These are phyloP conservation scores for Macroteleia sp. DNA, from an alignment of 2,888 invertebrate genomes.

Conservation along the genomic window DNA sequence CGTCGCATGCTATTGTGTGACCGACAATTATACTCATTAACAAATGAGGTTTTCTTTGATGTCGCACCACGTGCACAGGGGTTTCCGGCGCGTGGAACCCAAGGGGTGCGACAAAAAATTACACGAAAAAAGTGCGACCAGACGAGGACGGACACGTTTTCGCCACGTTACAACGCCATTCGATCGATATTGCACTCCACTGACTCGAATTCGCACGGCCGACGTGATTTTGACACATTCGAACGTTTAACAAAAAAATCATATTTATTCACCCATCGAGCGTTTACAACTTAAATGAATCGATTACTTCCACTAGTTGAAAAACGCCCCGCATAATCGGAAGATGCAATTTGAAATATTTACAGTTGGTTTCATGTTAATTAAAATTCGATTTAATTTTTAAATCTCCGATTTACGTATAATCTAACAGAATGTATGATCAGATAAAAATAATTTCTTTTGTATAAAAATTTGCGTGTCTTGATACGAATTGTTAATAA, in stretches of 20 bases:
- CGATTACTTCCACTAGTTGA: constrained; percentile 30
- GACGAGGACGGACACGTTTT: constrained; percentile 35
- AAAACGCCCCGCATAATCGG: constrained; percentile 36
- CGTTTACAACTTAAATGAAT: constrained; percentile 28
- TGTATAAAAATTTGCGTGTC: no score
- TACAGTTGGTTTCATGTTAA: constrained; percentile 24
- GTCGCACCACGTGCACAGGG: constrained; percentile 71
- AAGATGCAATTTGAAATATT: constrained; percentile 22
- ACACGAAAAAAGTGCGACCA: constrained; percentile 34
- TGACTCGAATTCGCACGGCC: constrained; percentile 42
- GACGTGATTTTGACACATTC: constrained; percentile 30
- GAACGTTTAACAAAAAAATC: constrained; percentile 38
- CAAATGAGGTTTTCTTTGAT: constrained; percentile 79
- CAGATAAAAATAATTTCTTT: no score
- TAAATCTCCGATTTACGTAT: no score
- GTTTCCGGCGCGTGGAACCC: constrained; percentile 42
- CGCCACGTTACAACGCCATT: constrained; percentile 67
- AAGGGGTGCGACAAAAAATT: constrained; percentile 13
- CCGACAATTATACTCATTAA: constrained; percentile 81
- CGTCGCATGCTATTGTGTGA: constrained; percentile 71
- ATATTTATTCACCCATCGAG: constrained; percentile 36
- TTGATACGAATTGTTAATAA: no score
- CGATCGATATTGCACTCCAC: constrained; percentile 73
- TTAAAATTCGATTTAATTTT: constrained; percentile 13
- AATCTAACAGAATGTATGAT: no score